These are phyloP conservation scores for Parapristionchus giblindavisi DNA, from an alignment of 2,888 invertebrate species.

Conservation along the genomic window DNA sequence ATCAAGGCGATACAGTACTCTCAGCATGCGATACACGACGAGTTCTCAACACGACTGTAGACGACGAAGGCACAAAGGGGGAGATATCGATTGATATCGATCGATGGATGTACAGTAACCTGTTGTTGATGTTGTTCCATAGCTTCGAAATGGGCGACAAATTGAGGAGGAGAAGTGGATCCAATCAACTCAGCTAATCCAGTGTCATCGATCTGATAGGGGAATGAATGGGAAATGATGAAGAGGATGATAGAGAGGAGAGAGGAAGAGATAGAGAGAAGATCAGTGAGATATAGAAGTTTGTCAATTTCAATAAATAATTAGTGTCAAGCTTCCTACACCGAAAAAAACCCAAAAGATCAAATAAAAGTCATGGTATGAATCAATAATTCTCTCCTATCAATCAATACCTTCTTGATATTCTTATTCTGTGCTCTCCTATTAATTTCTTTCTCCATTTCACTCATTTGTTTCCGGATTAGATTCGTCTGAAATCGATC, in stretches of 20 bases:
- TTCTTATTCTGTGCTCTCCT: constrained; percentile 69
- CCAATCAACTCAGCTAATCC: constrained; percentile 66
- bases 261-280: constrained; percentile 38
- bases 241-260: neutral
- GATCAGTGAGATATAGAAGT: no score
- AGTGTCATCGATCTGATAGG: constrained; percentile 64
- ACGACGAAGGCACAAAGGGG: no score
- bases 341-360: neutral
- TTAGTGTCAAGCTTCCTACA: neutral
- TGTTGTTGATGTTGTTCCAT: constrained; percentile 34
- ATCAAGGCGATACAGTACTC: no score
- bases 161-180: constrained; percentile 42
- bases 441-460: constrained; percentile 80
- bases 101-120: neutral
- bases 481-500: constrained; percentile 61
- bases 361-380: neutral
- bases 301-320: constrained; percentile 29
- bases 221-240: neutral
- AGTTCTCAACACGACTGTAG: no score
- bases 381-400: neutral
- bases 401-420: constrained; percentile 62
- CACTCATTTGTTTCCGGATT: constrained; percentile 78
- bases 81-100: no score
- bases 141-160: constrained; percentile 42
- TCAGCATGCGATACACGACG: no score